Evolutionary conservation across 2,888 invertebrate species (phyloP).

Genomic region (Allacma fusca): DNA sequence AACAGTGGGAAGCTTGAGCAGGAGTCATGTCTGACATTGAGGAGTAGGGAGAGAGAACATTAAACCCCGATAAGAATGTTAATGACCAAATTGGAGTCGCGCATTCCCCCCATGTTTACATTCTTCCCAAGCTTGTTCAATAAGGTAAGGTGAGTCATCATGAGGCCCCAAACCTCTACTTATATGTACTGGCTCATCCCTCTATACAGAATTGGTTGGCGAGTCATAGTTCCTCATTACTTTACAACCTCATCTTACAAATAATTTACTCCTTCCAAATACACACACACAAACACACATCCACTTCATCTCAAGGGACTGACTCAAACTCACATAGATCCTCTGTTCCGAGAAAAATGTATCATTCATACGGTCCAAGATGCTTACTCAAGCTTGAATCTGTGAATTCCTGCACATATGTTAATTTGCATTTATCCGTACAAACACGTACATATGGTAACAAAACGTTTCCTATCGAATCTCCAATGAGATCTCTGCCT

Average conservation of each 20-base stretch:
- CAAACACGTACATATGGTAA: no score
- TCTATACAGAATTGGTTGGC: no score
- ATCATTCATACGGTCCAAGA: not conserved
- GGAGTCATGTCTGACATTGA: slow-evolving; percentile 14
- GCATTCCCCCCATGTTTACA: slow-evolving; percentile 10
- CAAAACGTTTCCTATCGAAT: no score
- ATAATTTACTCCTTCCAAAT: not conserved
- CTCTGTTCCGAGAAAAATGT: not conserved
- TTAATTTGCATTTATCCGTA: no score
- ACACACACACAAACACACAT: not conserved
- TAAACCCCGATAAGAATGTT: slow-evolving; percentile 18
- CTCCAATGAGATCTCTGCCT: no score
- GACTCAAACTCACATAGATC: not conserved
- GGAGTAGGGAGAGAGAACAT: slow-evolving; percentile 25
- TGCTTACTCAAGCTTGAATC: not conserved
- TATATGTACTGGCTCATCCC: not conserved
- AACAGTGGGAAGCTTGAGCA: not conserved
- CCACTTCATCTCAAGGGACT: not conserved
- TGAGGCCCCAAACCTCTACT: not conserved
- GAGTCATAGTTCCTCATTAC: no score
- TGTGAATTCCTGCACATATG: no score
- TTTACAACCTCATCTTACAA: no score
- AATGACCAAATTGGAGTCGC: slow-evolving; percentile 12
- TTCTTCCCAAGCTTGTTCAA: slow-evolving; percentile 3
- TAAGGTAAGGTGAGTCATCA: slow-evolving; percentile 12